Conservation (phyloP, 2,113 vertebrate species). For the Psittacula cyanocephala region DNA sequence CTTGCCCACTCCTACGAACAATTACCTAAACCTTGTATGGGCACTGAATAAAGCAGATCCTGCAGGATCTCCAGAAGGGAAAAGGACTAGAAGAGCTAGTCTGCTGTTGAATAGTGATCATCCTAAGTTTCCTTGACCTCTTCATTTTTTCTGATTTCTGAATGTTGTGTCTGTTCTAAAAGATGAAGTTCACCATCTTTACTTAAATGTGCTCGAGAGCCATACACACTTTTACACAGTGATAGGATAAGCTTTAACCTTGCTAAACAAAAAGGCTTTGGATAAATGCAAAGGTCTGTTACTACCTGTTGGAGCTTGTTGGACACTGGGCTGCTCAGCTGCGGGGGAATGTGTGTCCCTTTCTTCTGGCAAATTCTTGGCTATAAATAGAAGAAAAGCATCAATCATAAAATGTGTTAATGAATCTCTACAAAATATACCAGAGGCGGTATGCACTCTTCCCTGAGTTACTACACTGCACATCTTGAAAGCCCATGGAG, state of each 20-base stretch:
- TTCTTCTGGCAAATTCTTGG: slow-evolving; percentile 68
- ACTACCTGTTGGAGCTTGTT: slow-evolving; percentile 79
- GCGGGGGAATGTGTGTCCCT: slow-evolving; percentile 52
- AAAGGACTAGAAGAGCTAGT: neutral
- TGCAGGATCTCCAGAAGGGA: neutral
- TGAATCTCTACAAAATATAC: neutral
- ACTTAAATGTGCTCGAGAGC: neutral
- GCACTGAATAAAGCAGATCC: neutral
- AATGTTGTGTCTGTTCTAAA: neutral
- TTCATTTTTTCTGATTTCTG: neutral
- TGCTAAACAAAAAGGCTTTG: neutral
- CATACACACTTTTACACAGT: neutral
- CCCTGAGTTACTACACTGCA: neutral
- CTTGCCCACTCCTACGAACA: neutral
- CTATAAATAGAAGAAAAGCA: slow-evolving; percentile 56
- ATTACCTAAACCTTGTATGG: neutral
- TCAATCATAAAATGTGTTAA: neutral
- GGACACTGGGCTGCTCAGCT: slow-evolving; percentile 69
- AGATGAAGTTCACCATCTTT: neutral
- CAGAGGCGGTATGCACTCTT: neutral
- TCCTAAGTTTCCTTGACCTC: neutral
- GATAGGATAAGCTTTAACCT: neutral
- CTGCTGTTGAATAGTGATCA: neutral
- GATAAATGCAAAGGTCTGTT: neutral
- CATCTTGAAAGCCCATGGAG: neutral